Evolutionary conservation across 2,113 vertebrate genomes (phyloP), one percentile per base, ranked within the genome.

Genomic region (Accipiter virgatus): DNA sequence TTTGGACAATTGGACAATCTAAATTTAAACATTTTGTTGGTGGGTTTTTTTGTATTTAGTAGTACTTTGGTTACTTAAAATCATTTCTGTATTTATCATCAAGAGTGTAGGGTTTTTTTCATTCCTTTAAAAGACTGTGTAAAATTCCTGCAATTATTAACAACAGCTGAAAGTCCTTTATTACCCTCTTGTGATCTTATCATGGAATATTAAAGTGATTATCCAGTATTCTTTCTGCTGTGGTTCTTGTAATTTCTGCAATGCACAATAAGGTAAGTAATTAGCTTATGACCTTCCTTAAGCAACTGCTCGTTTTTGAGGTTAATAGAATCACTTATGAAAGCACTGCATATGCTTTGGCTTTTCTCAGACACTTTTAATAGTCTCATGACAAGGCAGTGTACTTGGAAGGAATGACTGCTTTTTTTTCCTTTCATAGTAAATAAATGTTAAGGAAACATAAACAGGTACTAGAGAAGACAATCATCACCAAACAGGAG

Each of bases 31-130:
- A 5, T 0, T 43, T 59, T 58, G 13, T 23, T n/a, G 27, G 7
- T 18, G 29, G 2, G 10, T 18, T 61, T 55, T 63, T 73, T 65
- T 34, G 2, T 16, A 34, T 70, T 81, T 66, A 43, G 8, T 36
- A 34, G 27, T 32, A 53, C 10, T 38, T 77, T 7, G 2, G 2
- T 63, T 79, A 45, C 11, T 52, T 68, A 63, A 65, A 81, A 65
- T 63, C 0, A 55, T 45, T 55, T 63, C 26, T 40, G 6, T 40
- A 8, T 43, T 71, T 77, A 23, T 72, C 22, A 75, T 50, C 8
- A 70, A 59, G 4, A 63, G 0, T 0, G 0, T 45, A 21, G 12
- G 12, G 42, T 36, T 16, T 68, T 43, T 59, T 50, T 38, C 6
- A 93, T 45, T 94, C 32, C 15, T 11, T 81, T 58, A 81, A 71